Conservation (phyloP, 2,888 invertebrate genomes). For the Drosophila yooni region DNA sequence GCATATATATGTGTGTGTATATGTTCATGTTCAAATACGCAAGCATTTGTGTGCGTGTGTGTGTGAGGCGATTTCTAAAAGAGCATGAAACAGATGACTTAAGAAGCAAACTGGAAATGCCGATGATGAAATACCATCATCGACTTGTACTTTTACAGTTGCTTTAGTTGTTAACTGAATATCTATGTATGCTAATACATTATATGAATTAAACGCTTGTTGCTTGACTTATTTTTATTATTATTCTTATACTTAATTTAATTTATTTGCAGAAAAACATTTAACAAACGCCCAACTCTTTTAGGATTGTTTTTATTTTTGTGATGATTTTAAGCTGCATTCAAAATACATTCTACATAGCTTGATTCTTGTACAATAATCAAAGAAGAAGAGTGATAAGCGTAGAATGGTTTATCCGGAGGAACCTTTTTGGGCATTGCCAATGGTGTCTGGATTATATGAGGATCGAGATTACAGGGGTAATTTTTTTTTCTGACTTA, state of each 20-base stretch:
- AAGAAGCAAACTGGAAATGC: constrained; percentile 61
- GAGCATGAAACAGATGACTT: constrained; percentile 63
- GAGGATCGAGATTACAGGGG: constrained; percentile 85
- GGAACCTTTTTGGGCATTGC: constrained; percentile 85
- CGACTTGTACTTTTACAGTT: constrained; percentile 26
- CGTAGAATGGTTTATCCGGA: constrained; percentile 85
- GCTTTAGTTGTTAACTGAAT: constrained; percentile 22
- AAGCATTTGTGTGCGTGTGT: constrained; percentile 14
- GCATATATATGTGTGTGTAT: constrained; percentile 12
- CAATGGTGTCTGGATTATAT: constrained; percentile 84
- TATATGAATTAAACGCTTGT: neutral
- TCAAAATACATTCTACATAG: constrained; percentile 14
- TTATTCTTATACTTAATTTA: constrained; percentile 2
- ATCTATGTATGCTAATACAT: neutral
- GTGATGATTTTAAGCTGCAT: constrained; percentile 48
- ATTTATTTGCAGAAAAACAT: constrained; percentile 30
- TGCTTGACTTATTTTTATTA: neutral
- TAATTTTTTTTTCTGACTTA: constrained; percentile 47
- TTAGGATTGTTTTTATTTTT: constrained; percentile 23
- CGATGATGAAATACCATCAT: constrained; percentile 52
- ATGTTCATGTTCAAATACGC: constrained; percentile 3
- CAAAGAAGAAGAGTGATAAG: constrained; percentile 19
- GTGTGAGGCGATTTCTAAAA: constrained; percentile 53
- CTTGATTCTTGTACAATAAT: constrained; percentile 39
- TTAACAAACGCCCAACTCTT: constrained; percentile 11